Evolutionary conservation across 1,140 invertebrate genomes (phyloP).

Genomic region (Rhagoletis pomonella): DNA sequence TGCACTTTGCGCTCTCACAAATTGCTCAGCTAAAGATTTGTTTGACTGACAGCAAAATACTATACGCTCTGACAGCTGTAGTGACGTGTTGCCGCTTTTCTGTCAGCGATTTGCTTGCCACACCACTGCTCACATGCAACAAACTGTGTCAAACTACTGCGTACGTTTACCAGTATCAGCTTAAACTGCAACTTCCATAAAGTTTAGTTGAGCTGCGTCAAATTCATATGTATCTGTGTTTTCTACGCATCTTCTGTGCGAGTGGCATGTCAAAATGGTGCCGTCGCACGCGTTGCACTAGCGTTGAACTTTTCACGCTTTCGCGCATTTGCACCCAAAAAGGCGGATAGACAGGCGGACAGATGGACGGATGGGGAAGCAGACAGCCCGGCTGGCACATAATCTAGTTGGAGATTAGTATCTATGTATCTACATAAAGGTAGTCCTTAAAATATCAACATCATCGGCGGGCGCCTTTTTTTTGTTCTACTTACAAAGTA

Average conservation of each 20-base stretch:
- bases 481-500: too few relatives aligned
- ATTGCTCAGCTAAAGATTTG: neutral
- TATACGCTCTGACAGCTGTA: constrained; percentile 10
- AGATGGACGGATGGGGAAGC: neutral
- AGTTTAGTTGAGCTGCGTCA: constrained; percentile 27
- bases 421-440: too few relatives aligned
- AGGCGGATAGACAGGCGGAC: neutral
- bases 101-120: constrained; percentile 35
- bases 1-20: neutral
- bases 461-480: too few relatives aligned
- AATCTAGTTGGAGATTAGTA: too few relatives aligned
- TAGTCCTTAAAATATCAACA: too few relatives aligned
- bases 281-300: constrained; percentile 2
- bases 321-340: constrained; percentile 15
- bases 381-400: neutral
- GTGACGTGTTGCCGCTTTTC: neutral
- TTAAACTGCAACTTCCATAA: constrained; percentile 2
- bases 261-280: constrained; percentile 43
- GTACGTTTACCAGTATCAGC: neutral
- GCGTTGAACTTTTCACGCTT: constrained; percentile 28
- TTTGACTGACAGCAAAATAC: constrained; percentile 7
- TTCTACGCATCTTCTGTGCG: constrained; percentile 7
- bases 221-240: neutral
- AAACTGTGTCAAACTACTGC: constrained; percentile 28
- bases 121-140: neutral